Percentiles rank a stretch among this genome's conserved stretches.
Conservation (phyloP, 2,113 vertebrate species). For the Sitta europaea region DNA sequence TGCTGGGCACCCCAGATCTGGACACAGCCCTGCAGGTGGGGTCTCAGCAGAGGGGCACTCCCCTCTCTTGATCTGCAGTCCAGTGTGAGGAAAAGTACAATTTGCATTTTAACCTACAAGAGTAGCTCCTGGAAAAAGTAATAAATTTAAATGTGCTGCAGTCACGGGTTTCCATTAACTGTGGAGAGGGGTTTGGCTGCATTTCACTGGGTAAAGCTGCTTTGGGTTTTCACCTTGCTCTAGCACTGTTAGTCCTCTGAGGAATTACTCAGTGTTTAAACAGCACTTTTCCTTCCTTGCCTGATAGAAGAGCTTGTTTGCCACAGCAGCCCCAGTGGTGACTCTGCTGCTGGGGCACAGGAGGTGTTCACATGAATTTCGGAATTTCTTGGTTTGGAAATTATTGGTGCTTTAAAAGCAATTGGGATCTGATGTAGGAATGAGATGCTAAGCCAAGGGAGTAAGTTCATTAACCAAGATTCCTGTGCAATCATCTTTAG, state of each 20-base stretch:
- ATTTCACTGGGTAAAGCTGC: neutral
- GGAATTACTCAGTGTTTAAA: conserved; percentile 30
- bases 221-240: neutral
- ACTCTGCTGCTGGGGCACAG: neutral
- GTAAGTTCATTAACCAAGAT: neutral
- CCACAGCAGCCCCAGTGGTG: conserved; percentile 47
- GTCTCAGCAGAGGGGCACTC: rapidly evolving
- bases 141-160: neutral
- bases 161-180: neutral
- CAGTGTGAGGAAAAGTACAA: neutral
- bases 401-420: neutral
- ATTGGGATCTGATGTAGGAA: neutral
- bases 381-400: neutral
- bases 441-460: neutral
- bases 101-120: neutral
- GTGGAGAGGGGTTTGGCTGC: neutral
- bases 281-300: conserved; percentile 20
- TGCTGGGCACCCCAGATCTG: neutral
- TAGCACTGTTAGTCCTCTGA: neutral
- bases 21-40: neutral
- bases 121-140: neutral
- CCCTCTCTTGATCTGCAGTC: neutral
- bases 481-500: neutral
- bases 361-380: neutral
- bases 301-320: conserved; percentile 38